phyloP scores from a whole-genome alignment of 1,140 invertebrate species.

The Globodera rostochiensis region DNA sequence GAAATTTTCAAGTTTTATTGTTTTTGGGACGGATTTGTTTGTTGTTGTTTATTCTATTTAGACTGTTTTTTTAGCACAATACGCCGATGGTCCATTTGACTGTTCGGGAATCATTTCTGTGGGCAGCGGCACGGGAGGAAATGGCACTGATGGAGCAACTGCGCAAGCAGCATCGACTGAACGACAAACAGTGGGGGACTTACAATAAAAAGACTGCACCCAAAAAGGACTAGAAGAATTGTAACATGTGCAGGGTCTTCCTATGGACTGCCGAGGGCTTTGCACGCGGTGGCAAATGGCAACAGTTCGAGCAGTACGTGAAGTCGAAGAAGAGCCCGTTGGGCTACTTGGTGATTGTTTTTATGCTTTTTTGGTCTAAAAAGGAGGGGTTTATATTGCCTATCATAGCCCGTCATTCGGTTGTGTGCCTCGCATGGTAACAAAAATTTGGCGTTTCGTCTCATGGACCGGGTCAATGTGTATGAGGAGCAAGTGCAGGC shows the following conservation, averaged over 20 bases:
- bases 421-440: constrained; percentile 27
- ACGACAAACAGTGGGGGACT: constrained; percentile 34
- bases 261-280: constrained; percentile 36
- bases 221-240: too few relatives aligned
- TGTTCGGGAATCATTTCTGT: constrained; percentile 38
- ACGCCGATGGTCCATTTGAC: constrained; percentile 26
- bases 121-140: constrained; percentile 36
- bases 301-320: constrained; percentile 38
- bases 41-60: too few relatives aligned
- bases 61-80: constrained; percentile 2
- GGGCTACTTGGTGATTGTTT: constrained; percentile 25
- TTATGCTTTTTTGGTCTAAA: background rate
- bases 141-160: constrained; percentile 27
- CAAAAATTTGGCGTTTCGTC: constrained; percentile 32
- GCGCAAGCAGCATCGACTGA: constrained; percentile 34
- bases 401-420: constrained; percentile 36
- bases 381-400: background rate
- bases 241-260: constrained; percentile 11
- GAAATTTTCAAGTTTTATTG: too few relatives aligned
- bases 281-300: constrained; percentile 32
- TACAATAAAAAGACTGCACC: background rate
- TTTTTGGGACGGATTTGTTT: too few relatives aligned
- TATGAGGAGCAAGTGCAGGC: constrained; percentile 39
- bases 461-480: constrained; percentile 30
- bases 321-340: constrained; percentile 36